Percentiles rank a stretch among this genome's conserved stretches.
Evolutionary conservation across 2,797 vertebrate genomes (phyloP).

Genomic region (Gallinago nigripennis): DNA sequence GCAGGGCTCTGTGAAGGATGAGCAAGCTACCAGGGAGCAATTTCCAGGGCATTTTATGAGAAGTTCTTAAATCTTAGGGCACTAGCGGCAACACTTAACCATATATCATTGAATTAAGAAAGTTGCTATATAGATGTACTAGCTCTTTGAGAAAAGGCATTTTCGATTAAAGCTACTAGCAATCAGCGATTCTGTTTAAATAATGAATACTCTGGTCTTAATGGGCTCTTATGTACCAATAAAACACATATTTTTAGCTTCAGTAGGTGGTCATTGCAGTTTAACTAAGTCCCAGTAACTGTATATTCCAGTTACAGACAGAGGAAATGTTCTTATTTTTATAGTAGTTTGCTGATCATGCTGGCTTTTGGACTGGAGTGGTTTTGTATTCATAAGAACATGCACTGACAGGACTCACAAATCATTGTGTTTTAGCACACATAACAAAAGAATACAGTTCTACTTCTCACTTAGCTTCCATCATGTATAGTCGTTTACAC

Average conservation of each 20-base stretch:
- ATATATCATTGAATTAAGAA: constrained; percentile 61
- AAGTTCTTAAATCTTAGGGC: constrained; percentile 68
- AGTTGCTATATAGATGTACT: constrained; percentile 29
- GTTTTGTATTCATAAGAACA: neutral
- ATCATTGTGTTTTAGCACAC: neutral
- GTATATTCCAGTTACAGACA: neutral
- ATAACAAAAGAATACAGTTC: neutral
- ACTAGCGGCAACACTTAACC: neutral
- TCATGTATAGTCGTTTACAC: constrained; percentile 10
- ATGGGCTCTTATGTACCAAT: constrained; percentile 31
- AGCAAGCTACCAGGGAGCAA: constrained; percentile 44
- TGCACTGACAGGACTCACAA: neutral
- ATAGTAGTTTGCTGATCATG: neutral
- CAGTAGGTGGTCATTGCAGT: constrained; percentile 26
- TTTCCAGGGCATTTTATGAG: constrained; percentile 63
- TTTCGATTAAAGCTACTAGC: constrained; percentile 48
- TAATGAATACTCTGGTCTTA: constrained; percentile 29
- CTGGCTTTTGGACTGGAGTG: neutral
- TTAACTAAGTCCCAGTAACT: neutral
- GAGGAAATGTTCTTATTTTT: neutral
- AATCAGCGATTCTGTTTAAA: constrained; percentile 30
- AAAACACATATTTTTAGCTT: constrained; percentile 32
- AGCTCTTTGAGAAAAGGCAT: constrained; percentile 40
- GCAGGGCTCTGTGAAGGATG: constrained; percentile 27
- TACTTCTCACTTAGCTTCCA: constrained; percentile 17